Percentiles rank a stretch among this genome's conserved stretches.
Evolutionary conservation across 2,113 vertebrate genomes (phyloP).

Genomic region (Emberiza fucata): DNA sequence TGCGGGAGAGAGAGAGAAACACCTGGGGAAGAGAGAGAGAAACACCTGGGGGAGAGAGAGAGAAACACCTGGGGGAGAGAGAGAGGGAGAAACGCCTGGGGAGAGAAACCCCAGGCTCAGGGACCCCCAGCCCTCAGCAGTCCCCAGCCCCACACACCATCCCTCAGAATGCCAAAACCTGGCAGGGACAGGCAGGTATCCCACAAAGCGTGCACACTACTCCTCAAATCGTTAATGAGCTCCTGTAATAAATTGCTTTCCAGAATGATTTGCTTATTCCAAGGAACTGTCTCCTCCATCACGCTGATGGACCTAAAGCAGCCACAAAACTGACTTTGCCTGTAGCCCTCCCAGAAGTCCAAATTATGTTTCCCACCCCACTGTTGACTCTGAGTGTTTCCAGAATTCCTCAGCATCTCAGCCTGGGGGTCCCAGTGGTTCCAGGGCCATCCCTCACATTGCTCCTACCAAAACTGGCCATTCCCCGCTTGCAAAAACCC

Average conservation of each 20-base stretch:
- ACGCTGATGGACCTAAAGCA: neutral
- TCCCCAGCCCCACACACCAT: fast-evolving
- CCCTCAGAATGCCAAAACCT: neutral
- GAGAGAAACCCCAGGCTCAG: too few species aligned
- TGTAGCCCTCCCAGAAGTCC: neutral
- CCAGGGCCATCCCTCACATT: neutral
- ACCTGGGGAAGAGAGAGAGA: too few species aligned
- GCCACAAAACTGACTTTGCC: neutral
- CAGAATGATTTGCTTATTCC: neutral
- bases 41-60: too few species aligned
- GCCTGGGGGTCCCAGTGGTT: fast-evolving
- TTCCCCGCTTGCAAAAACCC: neutral
- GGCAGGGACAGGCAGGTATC: neutral
- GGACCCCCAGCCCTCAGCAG: neutral
- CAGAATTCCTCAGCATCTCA: neutral
- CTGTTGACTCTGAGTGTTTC: fast-evolving
- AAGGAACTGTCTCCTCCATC: neutral
- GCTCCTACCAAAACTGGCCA: fast-evolving
- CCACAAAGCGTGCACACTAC: fast-evolving
- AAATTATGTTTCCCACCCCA: neutral
- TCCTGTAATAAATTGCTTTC: neutral
- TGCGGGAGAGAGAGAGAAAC: too few species aligned
- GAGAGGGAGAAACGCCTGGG: too few species aligned
- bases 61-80: too few species aligned
- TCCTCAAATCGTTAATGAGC: neutral